phyloP scores from a whole-genome alignment of 2,113 vertebrate genomes.

The Boleophthalmus pectinirostris region DNA sequence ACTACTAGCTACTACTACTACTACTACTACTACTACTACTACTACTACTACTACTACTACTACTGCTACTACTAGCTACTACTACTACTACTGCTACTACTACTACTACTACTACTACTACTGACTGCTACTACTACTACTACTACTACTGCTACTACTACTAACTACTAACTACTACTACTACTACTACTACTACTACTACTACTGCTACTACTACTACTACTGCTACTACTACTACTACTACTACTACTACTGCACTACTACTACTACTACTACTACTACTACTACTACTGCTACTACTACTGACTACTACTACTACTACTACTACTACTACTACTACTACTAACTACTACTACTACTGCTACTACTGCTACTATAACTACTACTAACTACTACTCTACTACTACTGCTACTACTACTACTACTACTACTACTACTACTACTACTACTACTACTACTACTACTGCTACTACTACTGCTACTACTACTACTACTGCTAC shows the following conservation, averaged over 20 bases:
- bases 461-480: not conserved
- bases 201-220: too few species aligned
- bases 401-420: not conserved
- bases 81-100: not conserved
- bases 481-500: not conserved
- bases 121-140: not conserved
- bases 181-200: not conserved
- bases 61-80: not conserved
- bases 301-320: too few species aligned
- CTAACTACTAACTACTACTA: not conserved
- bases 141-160: not conserved
- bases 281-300: not conserved
- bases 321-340: not conserved
- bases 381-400: too few species aligned
- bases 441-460: not conserved
- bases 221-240: not conserved
- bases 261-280: not conserved
- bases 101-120: not conserved
- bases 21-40: not conserved
- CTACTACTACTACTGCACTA: not conserved
- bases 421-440: too few species aligned
- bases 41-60: not conserved
- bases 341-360: not conserved
- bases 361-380: not conserved
- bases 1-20: too few species aligned